Evolutionary conservation across 1,140 invertebrate genomes (phyloP).

Genomic region (Anastrepha obliqua): DNA sequence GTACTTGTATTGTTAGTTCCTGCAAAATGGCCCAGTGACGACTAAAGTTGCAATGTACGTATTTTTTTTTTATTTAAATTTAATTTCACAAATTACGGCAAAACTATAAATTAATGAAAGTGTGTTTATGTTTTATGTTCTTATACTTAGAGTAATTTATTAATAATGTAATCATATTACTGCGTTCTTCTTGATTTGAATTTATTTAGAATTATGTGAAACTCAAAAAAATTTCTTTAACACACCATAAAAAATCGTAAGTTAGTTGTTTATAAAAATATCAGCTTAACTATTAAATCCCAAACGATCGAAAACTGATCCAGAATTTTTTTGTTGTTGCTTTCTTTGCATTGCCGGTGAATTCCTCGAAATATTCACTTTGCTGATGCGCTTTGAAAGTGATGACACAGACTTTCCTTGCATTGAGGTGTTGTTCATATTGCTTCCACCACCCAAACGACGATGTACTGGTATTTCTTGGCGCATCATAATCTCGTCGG

Average conservation of each 20-base stretch:
- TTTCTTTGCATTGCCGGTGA: conserved; percentile 41
- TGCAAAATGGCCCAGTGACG: no score
- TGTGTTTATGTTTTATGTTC: no score
- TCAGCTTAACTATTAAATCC: conserved; percentile 62
- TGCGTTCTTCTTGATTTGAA: not conserved
- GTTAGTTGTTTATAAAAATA: not conserved
- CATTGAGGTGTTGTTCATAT: conserved; percentile 53
- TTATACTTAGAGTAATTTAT: no score
- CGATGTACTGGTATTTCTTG: conserved; percentile 69
- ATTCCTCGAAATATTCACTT: conserved; percentile 54
- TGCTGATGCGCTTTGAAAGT: conserved; percentile 58
- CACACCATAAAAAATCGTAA: not conserved
- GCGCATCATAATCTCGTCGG: conserved; percentile 66
- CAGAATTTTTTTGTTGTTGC: not conserved
- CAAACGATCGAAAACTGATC: conserved; percentile 70
- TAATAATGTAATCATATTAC: not conserved
- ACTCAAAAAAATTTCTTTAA: not conserved
- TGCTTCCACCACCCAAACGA: conserved; percentile 60
- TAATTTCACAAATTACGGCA: no score
- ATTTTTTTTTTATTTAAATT: no score
- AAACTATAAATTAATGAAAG: no score
- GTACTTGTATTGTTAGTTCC: no score
- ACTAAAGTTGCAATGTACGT: no score
- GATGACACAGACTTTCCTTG: conserved; percentile 58
- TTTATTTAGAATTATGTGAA: not conserved